Conservation (phyloP, 2,113 vertebrate species). For the Anhinga anhinga region DNA sequence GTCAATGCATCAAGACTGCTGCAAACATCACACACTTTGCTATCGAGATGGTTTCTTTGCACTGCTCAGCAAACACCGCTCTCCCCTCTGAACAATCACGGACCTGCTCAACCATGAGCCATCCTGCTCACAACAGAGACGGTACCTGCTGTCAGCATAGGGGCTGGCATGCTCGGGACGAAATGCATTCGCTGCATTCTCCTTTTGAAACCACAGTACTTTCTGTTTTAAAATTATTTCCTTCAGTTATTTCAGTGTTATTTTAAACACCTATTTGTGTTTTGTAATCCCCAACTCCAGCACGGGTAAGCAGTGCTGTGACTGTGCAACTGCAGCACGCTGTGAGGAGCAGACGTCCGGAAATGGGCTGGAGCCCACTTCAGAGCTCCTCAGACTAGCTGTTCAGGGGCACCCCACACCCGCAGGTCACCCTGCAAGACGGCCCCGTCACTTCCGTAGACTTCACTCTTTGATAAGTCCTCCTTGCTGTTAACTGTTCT, state of each 20-base stretch:
- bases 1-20: too few species aligned
- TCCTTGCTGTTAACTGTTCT: not conserved
- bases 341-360: not conserved
- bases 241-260: too few species aligned
- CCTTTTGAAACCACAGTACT: not conserved
- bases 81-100: not conserved
- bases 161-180: rapidly evolving
- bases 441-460: too few species aligned
- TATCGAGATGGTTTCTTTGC: rapidly evolving
- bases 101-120: not conserved
- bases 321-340: rapidly evolving
- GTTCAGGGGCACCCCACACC: not conserved
- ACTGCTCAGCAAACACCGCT: not conserved
- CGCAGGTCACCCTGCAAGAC: not conserved
- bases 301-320: not conserved
- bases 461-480: not conserved
- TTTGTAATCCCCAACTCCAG: rapidly evolving
- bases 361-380: rapidly evolving
- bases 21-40: not conserved
- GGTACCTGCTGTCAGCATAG: rapidly evolving
- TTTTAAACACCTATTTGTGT: not conserved
- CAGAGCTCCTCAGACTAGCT: not conserved
- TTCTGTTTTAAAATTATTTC: not conserved
- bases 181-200: not conserved
- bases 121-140: not conserved